Percentiles rank a stretch among this genome's conserved stretches.
Conservation (phyloP, 2,888 invertebrate species). For the Chrysotoxum bicinctum region DNA sequence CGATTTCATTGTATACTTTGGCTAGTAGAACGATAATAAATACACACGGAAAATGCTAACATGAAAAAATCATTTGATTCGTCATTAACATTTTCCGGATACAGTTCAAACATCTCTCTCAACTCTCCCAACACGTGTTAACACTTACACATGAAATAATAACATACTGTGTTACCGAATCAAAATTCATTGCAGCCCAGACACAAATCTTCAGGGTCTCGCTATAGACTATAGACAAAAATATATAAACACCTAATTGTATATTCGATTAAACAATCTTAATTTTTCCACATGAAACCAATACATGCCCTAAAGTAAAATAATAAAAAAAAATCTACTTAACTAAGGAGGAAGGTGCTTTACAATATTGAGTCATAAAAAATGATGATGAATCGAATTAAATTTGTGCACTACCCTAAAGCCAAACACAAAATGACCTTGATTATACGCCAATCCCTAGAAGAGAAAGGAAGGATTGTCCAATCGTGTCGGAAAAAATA, state of each 20-base stretch:
- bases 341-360: background rate
- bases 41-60: no score
- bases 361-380: slow-evolving; percentile 21
- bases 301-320: background rate
- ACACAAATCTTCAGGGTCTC: background rate
- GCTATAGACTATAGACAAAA: background rate
- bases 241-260: background rate
- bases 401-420: slow-evolving; percentile 20
- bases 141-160: background rate
- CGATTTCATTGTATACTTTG: no score
- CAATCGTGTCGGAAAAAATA: slow-evolving; percentile 32
- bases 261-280: background rate
- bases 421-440: slow-evolving; percentile 27
- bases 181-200: background rate
- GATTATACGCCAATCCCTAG: slow-evolving; percentile 15
- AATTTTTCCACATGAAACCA: background rate
- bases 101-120: no score
- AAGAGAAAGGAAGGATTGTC: slow-evolving; percentile 39
- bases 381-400: slow-evolving; percentile 26
- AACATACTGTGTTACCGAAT: background rate
- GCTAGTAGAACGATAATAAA: no score
- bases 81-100: no score
- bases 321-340: background rate
- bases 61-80: no score
- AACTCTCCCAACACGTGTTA: no score